phyloP scores from a whole-genome alignment of 2,888 invertebrate species.

The Opisthograptis luteolata region DNA sequence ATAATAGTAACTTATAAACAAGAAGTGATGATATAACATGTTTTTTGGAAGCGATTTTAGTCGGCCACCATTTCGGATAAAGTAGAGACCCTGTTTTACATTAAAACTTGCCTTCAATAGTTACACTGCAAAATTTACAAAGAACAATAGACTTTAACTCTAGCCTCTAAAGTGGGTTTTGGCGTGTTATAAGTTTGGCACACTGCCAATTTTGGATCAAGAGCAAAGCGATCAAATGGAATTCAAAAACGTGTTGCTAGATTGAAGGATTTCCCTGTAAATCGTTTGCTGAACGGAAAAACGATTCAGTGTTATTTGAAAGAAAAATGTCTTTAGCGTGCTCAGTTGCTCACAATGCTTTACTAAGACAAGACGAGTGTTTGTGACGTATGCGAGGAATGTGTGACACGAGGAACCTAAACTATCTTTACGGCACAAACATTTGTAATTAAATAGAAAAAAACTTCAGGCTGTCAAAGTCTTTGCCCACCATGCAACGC shows the following conservation, averaged over 20 bases:
- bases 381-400: too few relatives aligned
- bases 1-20: too few relatives aligned
- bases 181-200: conserved; percentile 1
- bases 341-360: too few relatives aligned
- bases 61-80: neutral
- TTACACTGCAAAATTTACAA: neutral
- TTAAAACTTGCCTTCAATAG: neutral
- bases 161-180: neutral
- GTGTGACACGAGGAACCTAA: too few relatives aligned
- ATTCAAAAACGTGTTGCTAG: conserved; percentile 15
- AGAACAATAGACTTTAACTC: conserved; percentile 2
- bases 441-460: too few relatives aligned
- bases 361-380: too few relatives aligned
- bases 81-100: conserved; percentile 8
- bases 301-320: too few relatives aligned
- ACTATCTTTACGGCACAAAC: too few relatives aligned
- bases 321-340: too few relatives aligned
- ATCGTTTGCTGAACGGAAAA: conserved; percentile 1
- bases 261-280: conserved; percentile 11
- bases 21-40: neutral
- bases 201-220: conserved; percentile 15
- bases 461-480: too few relatives aligned
- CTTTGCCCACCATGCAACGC: too few relatives aligned
- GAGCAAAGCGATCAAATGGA: conserved; percentile 13
- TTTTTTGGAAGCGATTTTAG: neutral